phyloP scores from a whole-genome alignment of 2,797 vertebrate species.

The Picus viridis region DNA sequence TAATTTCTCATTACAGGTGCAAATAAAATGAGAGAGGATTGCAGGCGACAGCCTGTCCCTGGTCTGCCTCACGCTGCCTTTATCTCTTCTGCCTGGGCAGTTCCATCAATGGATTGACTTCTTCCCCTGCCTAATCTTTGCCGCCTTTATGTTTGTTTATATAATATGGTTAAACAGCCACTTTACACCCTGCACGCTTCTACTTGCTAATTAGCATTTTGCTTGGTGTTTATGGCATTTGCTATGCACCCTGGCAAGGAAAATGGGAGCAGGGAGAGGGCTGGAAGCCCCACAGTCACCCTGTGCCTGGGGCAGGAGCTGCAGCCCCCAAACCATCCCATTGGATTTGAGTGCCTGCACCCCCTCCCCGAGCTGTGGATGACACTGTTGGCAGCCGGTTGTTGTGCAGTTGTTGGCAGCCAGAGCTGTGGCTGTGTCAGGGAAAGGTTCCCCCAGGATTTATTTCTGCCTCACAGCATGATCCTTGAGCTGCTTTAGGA shows the following conservation, averaged over 20 bases:
- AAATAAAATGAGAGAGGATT: constrained; percentile 15
- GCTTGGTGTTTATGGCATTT: background rate
- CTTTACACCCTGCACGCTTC: constrained; percentile 20
- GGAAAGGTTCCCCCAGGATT: background rate
- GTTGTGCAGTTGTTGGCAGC: background rate
- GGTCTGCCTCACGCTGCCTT: background rate
- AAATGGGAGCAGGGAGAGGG: background rate
- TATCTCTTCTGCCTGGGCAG: constrained; percentile 52
- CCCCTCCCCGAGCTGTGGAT: rapidly evolving
- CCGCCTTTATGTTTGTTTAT: constrained; percentile 56
- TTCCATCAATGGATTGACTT: constrained; percentile 50
- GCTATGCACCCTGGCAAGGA: background rate
- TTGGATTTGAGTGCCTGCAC: background rate
- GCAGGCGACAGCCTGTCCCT: background rate
- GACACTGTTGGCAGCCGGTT: background rate
- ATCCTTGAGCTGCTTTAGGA: background rate
- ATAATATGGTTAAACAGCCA: constrained; percentile 50
- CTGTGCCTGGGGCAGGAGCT: rapidly evolving
- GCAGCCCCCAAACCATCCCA: background rate
- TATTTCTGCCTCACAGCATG: background rate
- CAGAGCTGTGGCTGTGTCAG: background rate
- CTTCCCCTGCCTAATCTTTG: background rate
- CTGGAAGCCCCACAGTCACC: background rate
- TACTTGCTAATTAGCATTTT: constrained; percentile 30
- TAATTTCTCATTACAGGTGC: background rate